Base-by-base conservation (phyloP, 2,888 invertebrate species). In the Limnephilus lunatus region DNA sequence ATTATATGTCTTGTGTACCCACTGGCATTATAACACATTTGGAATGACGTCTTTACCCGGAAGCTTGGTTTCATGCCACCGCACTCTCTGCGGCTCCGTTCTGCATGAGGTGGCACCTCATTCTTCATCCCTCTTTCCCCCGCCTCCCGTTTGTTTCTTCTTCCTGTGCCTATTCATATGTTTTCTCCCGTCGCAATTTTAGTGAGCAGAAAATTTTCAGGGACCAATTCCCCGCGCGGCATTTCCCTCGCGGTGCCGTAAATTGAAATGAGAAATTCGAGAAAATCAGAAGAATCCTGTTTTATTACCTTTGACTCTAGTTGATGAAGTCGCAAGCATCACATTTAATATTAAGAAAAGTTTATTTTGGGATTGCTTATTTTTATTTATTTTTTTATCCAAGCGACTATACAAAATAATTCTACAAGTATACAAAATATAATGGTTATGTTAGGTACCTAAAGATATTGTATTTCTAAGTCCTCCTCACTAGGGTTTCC, bases 141-240 rank as follows among this genome's bases (percentile, higher is more conserved):
- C 5, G 0, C 30, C 35, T 0, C 15, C 19, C 53, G 19, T 19
- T 15, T 68, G 35, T 48, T 48, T 30, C 53, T 44, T 25, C 44
- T 86, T 48, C 86, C 86, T 86, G 86, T 86, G 86, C 44, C 86
- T 86, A 86, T 48, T n/a, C 86, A 86, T 44, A 86, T 86, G 86
- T 86, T 86, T 86, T 86, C 44, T 86, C 30, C 53, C 86, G 86
- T 86, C 39, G 86, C 86, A 48, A 86, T 86, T 86, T 86, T 44
- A 48, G 30, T 39, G 86, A 86, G 44, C n/a, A 86, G 85, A 31
- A 85, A 39, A 85, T 35, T 85, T 35, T 19, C 39, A 35, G 85
- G 35, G 85, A 85, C 68, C 68, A 68, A 68, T 68, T 68, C 68
- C 68, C 68, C 68, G 68, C n/a, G 68, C 68, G 68, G 25, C 68